Evolutionary conservation across 92 coral and sea anemone genomes (phyloP), one percentile per base, ranked within the genome.

Genomic region (Phenganax marumi): DNA sequence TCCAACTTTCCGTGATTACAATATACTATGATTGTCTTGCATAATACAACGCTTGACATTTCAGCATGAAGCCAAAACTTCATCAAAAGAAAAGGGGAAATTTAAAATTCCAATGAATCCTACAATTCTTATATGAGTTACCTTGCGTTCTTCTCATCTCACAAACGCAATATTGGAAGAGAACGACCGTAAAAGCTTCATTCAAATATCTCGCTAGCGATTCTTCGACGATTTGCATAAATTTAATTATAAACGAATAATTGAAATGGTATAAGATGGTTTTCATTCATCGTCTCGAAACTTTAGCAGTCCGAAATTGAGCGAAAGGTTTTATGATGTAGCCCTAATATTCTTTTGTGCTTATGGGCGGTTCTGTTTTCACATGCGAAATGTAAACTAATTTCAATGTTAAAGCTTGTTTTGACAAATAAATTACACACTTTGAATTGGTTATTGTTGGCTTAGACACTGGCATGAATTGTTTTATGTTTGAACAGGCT

Each of bases 361-460:
- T 54, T 68, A 76, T 23, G 81, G 81, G 81, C 81, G 81, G 68
- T 54, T 24, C 81, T 76, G 81, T 76, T 76, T 76, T 54, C 17
- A 76, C 68, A 61, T 33, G 51, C 8, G 60, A 46, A 78, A 78
- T 78, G 73, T 78, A 78, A 78, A 78, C 83, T 78, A 78, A 78
- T 78, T 78, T 50, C 51, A 78, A 46, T 22, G 53, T 78, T 78
- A 78, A 78, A 78, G 50, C 72, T 49, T 78, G 83, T 78, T 78
- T 78, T 78, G 83, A 78, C 83, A 78, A 78, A 78, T 63, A 63
- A 78, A 78, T 78, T 78, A 78, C 73, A 66, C 60, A n/a, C 83
- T 58, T 78, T 78, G 57, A 78, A 78, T 78, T 78, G 63, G 50
- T 61, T 78, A 78, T 78, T 78, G 83, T 78, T 61, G 83, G 47